Percentiles rank a stretch among this genome's conserved stretches.
Evolutionary conservation across 2,888 invertebrate genomes (phyloP).

Genomic region (Megaustenia siamemsis): DNA sequence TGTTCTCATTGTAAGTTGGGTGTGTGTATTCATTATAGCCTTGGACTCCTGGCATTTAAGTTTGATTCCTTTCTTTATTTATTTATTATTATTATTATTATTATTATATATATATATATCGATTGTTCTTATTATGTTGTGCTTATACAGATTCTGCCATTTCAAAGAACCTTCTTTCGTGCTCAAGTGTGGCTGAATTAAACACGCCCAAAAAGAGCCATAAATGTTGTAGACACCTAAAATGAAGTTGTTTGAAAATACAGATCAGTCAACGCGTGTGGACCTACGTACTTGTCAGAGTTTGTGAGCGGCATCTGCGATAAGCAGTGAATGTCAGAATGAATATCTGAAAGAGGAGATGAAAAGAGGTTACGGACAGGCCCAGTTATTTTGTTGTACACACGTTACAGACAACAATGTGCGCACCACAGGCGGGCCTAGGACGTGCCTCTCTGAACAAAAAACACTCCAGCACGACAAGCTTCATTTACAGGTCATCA

Average conservation of each 20-base stretch:
- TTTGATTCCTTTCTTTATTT: too few relatives aligned
- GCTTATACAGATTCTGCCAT: too few relatives aligned
- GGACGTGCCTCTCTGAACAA: background rate
- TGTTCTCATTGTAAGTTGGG: too few relatives aligned
- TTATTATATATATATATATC: too few relatives aligned
- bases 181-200: too few relatives aligned
- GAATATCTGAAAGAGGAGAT: background rate
- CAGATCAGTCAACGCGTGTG: background rate
- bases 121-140: too few relatives aligned
- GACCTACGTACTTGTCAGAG: background rate
- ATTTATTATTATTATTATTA: too few relatives aligned
- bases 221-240: too few relatives aligned
- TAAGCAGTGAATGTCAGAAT: background rate
- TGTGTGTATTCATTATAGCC: too few relatives aligned
- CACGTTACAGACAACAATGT: background rate
- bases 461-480: background rate
- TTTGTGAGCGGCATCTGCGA: background rate
- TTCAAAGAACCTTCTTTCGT: too few relatives aligned
- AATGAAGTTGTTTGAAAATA: background rate
- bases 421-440: background rate
- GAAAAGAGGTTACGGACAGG: background rate
- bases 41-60: too few relatives aligned
- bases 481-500: slow-evolving; percentile 28
- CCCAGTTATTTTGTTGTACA: background rate
- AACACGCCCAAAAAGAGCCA: too few relatives aligned